Evolutionary conservation across 2,113 vertebrate species (phyloP), one percentile per base, ranked within the genome.

Genomic region (Myotis yumanensis): DNA sequence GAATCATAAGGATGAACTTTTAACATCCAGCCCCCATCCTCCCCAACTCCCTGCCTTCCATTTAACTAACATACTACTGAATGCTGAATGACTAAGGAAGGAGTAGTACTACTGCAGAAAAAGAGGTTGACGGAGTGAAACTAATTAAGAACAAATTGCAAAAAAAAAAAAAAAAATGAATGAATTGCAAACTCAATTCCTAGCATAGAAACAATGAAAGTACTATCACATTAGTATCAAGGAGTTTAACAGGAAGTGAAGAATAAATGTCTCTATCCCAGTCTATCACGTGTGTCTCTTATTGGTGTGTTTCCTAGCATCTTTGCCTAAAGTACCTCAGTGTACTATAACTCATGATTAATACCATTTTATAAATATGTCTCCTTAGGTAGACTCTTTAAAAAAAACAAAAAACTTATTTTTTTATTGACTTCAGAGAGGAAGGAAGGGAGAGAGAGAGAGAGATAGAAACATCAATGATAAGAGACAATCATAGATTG

Each of bases 91-190:
- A 66, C 20, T 86, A 28, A 93, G 28, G 32, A 89, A 66, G 23
- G 35, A 52, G 20, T 30, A 94, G 18, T 10, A 81, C 20, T 75
- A 82, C 17, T 52, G 3, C 0, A 88, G 35, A 87, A 5, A 64
- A 89, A 93, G n/a, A 94, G 6, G 22, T 35, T 54, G 71, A 82
- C 32, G 66, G 37, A 75, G 17, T 86, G 14, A 81, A 88, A 64
- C 40, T 54, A 59, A 75, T 92, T 92, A 84, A 94, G 66, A 95
- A 80, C 91, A 9, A 93, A 73, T 0, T 48, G n/a, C 32, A 89
- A 90, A 73, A 40, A 37, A 37, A 57, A 22, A n/a, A 68, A 68
- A 66, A n/a, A 32, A 3, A 62, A 72, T 82, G 35, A 93, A 84
- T 93, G 11, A 93, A 73, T 0, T 59, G 43, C 46, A 89, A 90